Percentiles rank a stretch among this genome's conserved stretches.
phyloP scores from a whole-genome alignment of 2,797 vertebrate genomes.

The Cygnus olor region DNA sequence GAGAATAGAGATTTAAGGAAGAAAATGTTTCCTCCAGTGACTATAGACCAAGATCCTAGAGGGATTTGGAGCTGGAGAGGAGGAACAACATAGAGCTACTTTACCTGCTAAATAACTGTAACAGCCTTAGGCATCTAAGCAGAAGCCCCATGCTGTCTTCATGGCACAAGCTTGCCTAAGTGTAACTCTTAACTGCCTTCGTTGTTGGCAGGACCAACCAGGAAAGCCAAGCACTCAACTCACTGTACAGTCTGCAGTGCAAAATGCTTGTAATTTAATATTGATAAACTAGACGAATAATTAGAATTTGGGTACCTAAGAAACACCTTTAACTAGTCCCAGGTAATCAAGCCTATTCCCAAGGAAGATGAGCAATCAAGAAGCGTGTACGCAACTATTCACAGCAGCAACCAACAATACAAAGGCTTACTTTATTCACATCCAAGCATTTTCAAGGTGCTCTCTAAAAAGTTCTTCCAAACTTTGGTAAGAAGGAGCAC shows the following conservation, averaged over 20 bases:
- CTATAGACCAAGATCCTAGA: background rate
- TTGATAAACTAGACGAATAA: background rate
- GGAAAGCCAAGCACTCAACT: background rate
- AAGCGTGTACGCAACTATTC: background rate
- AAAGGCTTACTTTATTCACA: rapidly evolving
- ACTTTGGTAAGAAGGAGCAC: background rate
- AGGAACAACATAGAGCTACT: background rate
- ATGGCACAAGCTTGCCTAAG: background rate
- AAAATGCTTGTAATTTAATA: background rate
- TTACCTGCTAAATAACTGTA: background rate
- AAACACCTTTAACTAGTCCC: background rate
- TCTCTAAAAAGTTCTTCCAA: background rate
- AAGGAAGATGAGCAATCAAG: background rate
- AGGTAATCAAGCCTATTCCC: background rate
- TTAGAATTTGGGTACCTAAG: background rate
- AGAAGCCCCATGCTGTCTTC: background rate
- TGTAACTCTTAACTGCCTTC: background rate
- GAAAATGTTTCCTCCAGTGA: background rate
- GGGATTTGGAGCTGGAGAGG: background rate
- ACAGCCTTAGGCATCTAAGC: background rate
- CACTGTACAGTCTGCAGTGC: background rate
- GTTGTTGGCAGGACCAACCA: background rate
- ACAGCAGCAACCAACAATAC: background rate
- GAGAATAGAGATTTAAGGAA: background rate
- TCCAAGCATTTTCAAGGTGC: background rate